Base-by-base conservation (phyloP, 2,113 vertebrate species). In the Callopanchax toddi region DNA sequence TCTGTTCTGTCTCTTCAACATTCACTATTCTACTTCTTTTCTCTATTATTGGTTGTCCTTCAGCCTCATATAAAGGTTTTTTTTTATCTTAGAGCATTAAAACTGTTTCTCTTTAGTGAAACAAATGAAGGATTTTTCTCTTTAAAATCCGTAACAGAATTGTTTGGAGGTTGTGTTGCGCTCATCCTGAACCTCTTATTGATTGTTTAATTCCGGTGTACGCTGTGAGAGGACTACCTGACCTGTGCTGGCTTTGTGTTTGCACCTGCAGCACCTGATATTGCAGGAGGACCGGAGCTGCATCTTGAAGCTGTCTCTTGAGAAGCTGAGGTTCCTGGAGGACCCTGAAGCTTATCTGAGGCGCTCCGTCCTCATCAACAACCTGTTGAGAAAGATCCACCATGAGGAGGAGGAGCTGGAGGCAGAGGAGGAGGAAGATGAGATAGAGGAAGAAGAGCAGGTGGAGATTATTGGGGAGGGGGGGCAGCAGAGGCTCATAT, bases 351-450 rank as follows among this genome's bases (percentile, higher is more conserved):
- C 91, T 83, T 98, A 97, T 86, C 92, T 99, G 81, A 91, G 95
- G 74, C 95, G 97, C 88, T 97, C 97, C 22, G 97, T 99, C 84
- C 92, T 99, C 91, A 99, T 99, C 92, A 98, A 99, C 93, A 99
- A 99, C 92, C 91, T 99, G 89, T 93, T 99, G 92, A 94, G 96
- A 90, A 98, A 97, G 88, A 97, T 99, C 73, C 96, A 97, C 89
- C 91, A 94, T 88, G 96, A 98, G 84, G 93, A 93, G 70, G 94
- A 94, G 86, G 94, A 92, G 79, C 73, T 71, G 21, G 93, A 89
- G 78, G 79, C 73, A 66, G 72, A 80, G 22, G 92, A 94, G 71
- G 93, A 88, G 57, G 93, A 93, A 64, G 71, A 80, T 23, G 92
- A 94, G 71, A 76, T 93, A 71, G 93, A 88, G 40, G 92, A 93